Evolutionary conservation across 2,797 vertebrate genomes (phyloP), one percentile per base, ranked within the genome.

Genomic region (Ptychobarbus kaznakovi): DNA sequence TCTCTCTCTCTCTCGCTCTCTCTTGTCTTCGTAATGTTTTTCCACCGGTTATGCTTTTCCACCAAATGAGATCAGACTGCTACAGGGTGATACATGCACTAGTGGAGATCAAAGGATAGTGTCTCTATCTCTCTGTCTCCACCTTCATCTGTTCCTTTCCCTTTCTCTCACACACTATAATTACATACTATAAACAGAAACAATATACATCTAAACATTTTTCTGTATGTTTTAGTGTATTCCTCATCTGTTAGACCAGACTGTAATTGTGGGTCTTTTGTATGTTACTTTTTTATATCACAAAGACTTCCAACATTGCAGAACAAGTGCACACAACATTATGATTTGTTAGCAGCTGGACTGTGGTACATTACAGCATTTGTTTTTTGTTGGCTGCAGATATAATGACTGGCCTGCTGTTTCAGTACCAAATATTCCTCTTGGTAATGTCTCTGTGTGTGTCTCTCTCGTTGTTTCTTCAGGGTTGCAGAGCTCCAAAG

Each of bases 401-500:
- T 79, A 63, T 66, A 80, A 80, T 65, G 58, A 80, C 77, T 85
- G 77, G 42, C 68, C 68, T 85, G 78, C 78, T 68, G 63, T 80
- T 80, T 69, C 18, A 15, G 61, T 12, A n/a, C 18, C 58, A 77
- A 56, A 81, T 61, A 75, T 72, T 63, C 3, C 20, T 65, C 32
- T 9, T 77, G 16, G 65, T 87, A 35, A 65, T 80, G 16, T 79
- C 72, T 86, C 66, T 13, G 10, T 75, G 10, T 83, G 65, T 44
- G 4, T 56, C 16, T 74, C 44, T 83, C 1, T 28, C 6, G 6
- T 40, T 65, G 56, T 80, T 82, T 53, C 70, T 38, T 82, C 65
- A 90, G 91, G 74, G 84, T 90, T 38, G 72, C 74, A 25, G 88
- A 91, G 66, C 80, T 88, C 40, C 90, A 91, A 76, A 89, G 90